These are phyloP conservation scores for Hydrotaea diabolus DNA, from an alignment of 2,888 invertebrate species.

Conservation along the genomic window DNA sequence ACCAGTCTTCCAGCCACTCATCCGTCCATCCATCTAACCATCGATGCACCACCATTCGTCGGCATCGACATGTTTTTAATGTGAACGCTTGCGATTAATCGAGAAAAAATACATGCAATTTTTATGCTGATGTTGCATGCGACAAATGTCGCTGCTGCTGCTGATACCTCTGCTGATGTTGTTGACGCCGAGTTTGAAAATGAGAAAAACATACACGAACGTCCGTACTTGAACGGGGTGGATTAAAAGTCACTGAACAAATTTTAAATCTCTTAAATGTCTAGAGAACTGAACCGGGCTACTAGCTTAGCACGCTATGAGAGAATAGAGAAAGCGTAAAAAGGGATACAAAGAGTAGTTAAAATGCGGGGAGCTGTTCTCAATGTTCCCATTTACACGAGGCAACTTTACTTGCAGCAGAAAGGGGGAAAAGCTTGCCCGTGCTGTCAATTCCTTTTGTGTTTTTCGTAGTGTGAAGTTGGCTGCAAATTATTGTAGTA, in stretches of 20 bases:
- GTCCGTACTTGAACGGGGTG: not conserved
- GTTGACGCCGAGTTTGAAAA: not conserved
- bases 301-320: too few species aligned
- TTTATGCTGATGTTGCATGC: slow-evolving; percentile 33
- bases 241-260: not conserved
- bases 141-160: slow-evolving; percentile 1
- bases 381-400: too few species aligned
- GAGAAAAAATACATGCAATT: slow-evolving; percentile 35
- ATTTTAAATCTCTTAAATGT: too few species aligned
- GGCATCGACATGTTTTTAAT: slow-evolving; percentile 9
- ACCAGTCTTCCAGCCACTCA: not conserved
- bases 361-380: too few species aligned
- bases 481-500: too few species aligned
- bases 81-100: slow-evolving; percentile 28
- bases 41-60: not conserved
- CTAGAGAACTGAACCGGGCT: too few species aligned
- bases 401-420: too few species aligned
- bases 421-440: too few species aligned
- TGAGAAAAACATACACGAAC: not conserved
- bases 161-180: slow-evolving; percentile 1
- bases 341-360: not conserved
- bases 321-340: too few species aligned
- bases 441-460: too few species aligned
- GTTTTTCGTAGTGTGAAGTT: too few species aligned
- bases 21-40: slow-evolving; percentile 13